These are phyloP conservation scores for Chalcis sispes DNA, from an alignment of 2,888 invertebrate species.

Conservation along the genomic window DNA sequence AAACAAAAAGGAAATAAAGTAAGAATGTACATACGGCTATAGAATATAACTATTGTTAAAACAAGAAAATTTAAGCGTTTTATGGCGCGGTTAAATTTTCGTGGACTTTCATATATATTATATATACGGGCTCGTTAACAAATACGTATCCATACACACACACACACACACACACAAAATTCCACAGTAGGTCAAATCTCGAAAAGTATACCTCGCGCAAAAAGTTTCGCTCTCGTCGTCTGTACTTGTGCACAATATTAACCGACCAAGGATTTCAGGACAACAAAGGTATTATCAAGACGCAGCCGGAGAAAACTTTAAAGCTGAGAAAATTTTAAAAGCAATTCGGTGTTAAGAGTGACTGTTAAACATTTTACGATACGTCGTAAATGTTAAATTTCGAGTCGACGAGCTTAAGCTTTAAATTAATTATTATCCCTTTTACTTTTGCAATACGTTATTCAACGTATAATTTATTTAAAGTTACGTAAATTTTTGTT, in stretches of 20 bases:
- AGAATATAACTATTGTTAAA: slow-evolving; percentile 25
- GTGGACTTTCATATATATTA: slow-evolving; percentile 33
- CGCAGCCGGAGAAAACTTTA: slow-evolving; percentile 26
- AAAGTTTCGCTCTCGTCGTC: background rate
- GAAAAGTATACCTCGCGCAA: slow-evolving; percentile 8
- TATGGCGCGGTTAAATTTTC: slow-evolving; percentile 1
- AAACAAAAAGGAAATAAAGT: slow-evolving; percentile 31
- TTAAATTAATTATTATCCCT: background rate
- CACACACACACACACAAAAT: too few species aligned
- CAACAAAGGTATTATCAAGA: slow-evolving; percentile 27
- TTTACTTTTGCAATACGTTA: background rate
- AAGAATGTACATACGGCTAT: background rate
- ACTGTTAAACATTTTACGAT: slow-evolving; percentile 18
- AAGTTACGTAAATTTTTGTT: too few species aligned
- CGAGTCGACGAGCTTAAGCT: background rate
- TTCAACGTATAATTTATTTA: background rate
- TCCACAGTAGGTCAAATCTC: slow-evolving; percentile 27
- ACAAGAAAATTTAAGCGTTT: slow-evolving; percentile 20
- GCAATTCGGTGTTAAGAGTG: background rate
- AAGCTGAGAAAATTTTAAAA: slow-evolving; percentile 15
- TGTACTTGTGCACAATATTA: background rate
- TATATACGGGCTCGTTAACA: slow-evolving; percentile 29
- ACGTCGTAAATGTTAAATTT: slow-evolving; percentile 3
- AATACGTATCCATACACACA: slow-evolving; percentile 23
- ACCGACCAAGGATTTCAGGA: slow-evolving; percentile 18